Conservation (phyloP, 2,113 vertebrate species). For the Burhinus oedicnemus region DNA sequence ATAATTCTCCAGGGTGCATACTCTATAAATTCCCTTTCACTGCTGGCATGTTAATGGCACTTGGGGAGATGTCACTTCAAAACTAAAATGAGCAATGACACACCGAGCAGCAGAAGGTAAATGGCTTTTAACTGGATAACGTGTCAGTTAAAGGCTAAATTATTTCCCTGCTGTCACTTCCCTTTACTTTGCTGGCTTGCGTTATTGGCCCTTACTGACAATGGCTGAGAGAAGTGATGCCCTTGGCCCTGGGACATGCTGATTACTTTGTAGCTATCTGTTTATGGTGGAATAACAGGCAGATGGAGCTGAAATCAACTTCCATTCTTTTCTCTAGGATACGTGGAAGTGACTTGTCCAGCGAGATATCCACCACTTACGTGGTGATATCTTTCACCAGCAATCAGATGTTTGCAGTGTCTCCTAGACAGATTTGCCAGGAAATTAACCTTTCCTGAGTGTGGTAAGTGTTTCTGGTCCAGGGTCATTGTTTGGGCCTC, state of each 20-base stretch:
- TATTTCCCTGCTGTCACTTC: constrained; percentile 72
- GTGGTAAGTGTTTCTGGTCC: not conserved
- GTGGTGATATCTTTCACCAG: not conserved
- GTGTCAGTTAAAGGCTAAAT: constrained; percentile 70
- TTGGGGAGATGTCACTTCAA: constrained; percentile 61
- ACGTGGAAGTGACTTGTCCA: not conserved
- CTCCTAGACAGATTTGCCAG: not conserved
- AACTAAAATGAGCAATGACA: constrained; percentile 64
- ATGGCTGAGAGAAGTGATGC: not conserved
- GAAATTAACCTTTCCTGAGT: not conserved
- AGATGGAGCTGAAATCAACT: not conserved
- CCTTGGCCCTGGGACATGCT: constrained; percentile 38
- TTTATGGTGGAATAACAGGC: not conserved
- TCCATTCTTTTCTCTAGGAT: not conserved
- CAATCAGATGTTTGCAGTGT: not conserved
- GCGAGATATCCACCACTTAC: not conserved
- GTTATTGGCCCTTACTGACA: constrained; percentile 38
- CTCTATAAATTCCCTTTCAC: not conserved
- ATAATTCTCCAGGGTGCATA: not conserved
- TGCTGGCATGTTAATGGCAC: constrained; percentile 4
- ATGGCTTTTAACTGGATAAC: constrained; percentile 72
- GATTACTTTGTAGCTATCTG: not conserved
- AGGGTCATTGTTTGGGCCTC: not conserved
- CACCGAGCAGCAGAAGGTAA: constrained; percentile 68
- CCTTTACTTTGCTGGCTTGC: not conserved